A percentile compares a stretch with the other conserved stretches of the same genome.
phyloP scores from a whole-genome alignment of 2,888 invertebrate species.

The Macrostomum cliftonense region DNA sequence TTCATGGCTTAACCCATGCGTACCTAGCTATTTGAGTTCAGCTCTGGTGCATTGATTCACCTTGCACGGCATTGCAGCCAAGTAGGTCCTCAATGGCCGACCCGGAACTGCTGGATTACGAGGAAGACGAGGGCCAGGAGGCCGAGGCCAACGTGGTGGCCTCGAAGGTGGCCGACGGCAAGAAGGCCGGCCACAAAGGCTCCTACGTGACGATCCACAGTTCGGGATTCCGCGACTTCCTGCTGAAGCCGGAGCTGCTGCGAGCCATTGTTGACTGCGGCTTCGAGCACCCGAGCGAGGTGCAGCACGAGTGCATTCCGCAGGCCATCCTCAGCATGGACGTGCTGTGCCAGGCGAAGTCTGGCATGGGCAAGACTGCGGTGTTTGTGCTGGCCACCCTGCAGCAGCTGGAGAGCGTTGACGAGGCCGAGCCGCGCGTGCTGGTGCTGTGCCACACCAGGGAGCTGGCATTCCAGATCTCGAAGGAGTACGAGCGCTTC shows the following conservation, averaged over 20 bases:
- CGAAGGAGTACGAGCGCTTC: constrained; percentile 95
- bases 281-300: constrained; percentile 98
- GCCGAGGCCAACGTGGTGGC: constrained; percentile 46
- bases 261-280: constrained; percentile 94
- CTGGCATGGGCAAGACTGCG: constrained; percentile 99
- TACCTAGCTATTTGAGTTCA: too few species aligned
- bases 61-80: neutral
- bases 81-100: constrained; percentile 13
- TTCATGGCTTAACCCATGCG: too few species aligned
- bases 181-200: constrained; percentile 17
- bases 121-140: constrained; percentile 70
- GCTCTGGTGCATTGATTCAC: too few species aligned
- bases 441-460: constrained; percentile 97
- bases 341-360: constrained; percentile 95
- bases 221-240: constrained; percentile 90
- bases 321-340: constrained; percentile 93
- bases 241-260: constrained; percentile 72
- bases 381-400: constrained; percentile 95
- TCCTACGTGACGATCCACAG: constrained; percentile 78
- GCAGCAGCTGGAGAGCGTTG: constrained; percentile 85
- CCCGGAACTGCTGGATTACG: constrained; percentile 80
- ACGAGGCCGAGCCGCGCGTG: constrained; percentile 48
- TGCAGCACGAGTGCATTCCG: constrained; percentile 98
- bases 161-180: constrained; percentile 49
- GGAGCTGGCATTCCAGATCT: constrained; percentile 95